Evolutionary conservation across 2,888 invertebrate species (phyloP), one percentile per base, ranked within the genome.

Genomic region (Cataglyphis altisquamis): DNA sequence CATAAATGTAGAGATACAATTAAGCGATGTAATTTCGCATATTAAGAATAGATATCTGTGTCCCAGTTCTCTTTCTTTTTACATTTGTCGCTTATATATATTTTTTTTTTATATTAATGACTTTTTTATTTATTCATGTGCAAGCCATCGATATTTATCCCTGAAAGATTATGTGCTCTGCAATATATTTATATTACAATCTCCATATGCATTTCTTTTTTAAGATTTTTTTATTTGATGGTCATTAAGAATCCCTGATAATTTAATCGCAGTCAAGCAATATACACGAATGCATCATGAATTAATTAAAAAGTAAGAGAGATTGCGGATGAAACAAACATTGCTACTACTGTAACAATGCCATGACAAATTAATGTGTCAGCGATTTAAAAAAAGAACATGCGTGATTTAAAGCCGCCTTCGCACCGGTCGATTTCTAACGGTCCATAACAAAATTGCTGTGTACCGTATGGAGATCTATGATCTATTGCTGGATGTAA

Each of bases 281-380:
- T 66, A 32, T 5, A 25, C 8, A 25, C 36, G 57, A 60, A 83
- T 82, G 55, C 81, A 67, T 84, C 74, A 75, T 25, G 64, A 32
- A 52, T 12, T n/a, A 86, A 87, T 83, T 62, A 68, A 66, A 55
- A 72, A 81, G 83, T 60, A 63, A 70, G 52, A 83, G 63, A 70
- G 55, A 55, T 55, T 84, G 80, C 66, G 64, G 45, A 62, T 62
- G 63, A 72, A 48, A 55, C 45, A 15, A n/a, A 55, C 25, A 29
- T 29, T 29, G 72, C 45, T 84, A 64, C 80, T 78, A 84, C 83
- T 39, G 60, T 67, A 83, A 85, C 41, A 73, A 74, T 64, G 80
- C 36, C 60, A 39, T 25, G 64, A 82, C 63, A 80, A 83, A 88
- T 88, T 82, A 85, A 83, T 82, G 82, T 83, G 86, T 83, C 81